These are phyloP conservation scores for Syrista parreyssii DNA, from an alignment of 2,888 invertebrate species.

Conservation along the genomic window DNA sequence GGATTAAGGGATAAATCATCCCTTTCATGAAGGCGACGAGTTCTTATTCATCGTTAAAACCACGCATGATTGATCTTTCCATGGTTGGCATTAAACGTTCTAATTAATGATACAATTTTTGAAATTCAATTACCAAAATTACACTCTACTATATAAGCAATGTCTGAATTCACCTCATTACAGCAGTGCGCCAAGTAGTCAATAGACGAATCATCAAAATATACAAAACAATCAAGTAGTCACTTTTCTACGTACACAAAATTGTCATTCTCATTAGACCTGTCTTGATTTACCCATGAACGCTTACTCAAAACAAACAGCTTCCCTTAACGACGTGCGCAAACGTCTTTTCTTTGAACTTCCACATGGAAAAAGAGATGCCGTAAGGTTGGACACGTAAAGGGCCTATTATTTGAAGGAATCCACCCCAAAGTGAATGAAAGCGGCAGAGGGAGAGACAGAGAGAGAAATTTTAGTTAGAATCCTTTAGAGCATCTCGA, in stretches of 20 bases:
- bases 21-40: neutral
- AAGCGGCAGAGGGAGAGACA: neutral
- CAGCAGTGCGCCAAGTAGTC: neutral
- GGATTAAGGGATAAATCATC: neutral
- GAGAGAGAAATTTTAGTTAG: neutral
- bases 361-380: neutral
- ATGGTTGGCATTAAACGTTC: neutral
- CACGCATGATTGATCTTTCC: neutral
- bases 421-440: neutral
- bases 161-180: neutral
- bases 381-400: neutral
- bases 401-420: neutral
- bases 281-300: neutral
- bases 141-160: neutral
- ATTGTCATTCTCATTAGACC: neutral
- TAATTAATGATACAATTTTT: neutral
- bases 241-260: neutral
- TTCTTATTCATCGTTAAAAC: neutral
- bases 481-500: neutral
- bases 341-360: neutral
- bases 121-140: neutral
- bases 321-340: neutral
- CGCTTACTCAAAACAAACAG: neutral
- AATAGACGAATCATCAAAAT: neutral
- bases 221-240: neutral